These are phyloP conservation scores for Scaeva pyrastri DNA, from an alignment of 2,888 invertebrate species.

Conservation along the genomic window DNA sequence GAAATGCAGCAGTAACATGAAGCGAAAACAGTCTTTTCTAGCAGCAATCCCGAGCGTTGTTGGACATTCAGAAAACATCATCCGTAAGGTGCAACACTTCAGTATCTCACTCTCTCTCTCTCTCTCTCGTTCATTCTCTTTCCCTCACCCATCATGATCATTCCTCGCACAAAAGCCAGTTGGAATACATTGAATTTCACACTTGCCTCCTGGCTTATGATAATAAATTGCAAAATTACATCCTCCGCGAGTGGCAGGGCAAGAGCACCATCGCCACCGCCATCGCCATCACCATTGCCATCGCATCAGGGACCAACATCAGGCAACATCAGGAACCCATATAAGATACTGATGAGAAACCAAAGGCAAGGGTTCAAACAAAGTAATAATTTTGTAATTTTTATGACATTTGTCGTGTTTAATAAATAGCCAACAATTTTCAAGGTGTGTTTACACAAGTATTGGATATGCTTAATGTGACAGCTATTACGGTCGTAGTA, in stretches of 20 bases:
- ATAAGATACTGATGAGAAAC: constrained; percentile 63
- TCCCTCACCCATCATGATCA: background rate
- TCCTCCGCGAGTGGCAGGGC: constrained; percentile 52
- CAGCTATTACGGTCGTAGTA: constrained; percentile 45
- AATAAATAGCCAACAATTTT: constrained; percentile 70
- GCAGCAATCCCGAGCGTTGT: constrained; percentile 32
- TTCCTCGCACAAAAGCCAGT: constrained; percentile 22
- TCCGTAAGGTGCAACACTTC: constrained; percentile 36
- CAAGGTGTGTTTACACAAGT: constrained; percentile 70
- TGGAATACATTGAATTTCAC: constrained; percentile 70
- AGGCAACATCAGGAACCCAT: constrained; percentile 30
- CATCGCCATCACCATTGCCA: background rate
- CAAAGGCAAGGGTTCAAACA: constrained; percentile 72
- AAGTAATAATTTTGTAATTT: constrained; percentile 74
- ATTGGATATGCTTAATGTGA: constrained; percentile 63
- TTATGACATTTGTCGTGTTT: constrained; percentile 73
- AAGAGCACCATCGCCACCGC: background rate
- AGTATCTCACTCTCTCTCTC: background rate
- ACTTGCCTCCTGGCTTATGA: constrained; percentile 75
- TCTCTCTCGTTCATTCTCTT: background rate
- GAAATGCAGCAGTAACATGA: constrained; percentile 1
- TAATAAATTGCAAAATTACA: constrained; percentile 75
- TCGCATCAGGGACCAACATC: background rate
- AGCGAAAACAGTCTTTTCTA: constrained; percentile 37
- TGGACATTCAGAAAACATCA: constrained; percentile 19